phyloP scores from a whole-genome alignment of 2,113 vertebrate species.

The Mirounga angustirostris region DNA sequence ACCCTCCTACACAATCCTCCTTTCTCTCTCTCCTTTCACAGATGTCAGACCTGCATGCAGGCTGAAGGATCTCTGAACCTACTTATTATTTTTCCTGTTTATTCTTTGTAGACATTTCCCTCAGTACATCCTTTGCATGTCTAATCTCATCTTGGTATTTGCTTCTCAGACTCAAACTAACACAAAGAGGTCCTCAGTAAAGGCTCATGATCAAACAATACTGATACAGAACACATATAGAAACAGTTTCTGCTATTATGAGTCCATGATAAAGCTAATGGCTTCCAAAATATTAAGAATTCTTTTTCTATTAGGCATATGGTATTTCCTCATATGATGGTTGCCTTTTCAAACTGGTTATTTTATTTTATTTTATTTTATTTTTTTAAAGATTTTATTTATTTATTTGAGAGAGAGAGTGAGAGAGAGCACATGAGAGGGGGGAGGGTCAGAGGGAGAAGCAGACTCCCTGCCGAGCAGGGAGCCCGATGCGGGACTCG shows the following conservation, averaged over 20 bases:
- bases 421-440: too few species aligned
- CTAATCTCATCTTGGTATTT: not conserved
- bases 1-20: not conserved
- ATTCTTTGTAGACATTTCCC: not conserved
- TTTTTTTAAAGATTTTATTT: too few species aligned
- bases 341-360: conserved; percentile 29
- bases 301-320: not conserved
- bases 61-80: not conserved
- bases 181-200: not conserved
- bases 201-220: not conserved
- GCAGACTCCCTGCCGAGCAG: too few species aligned
- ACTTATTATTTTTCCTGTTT: not conserved
- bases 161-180: not conserved
- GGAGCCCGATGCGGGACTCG: too few species aligned
- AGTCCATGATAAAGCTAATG: not conserved
- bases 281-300: conserved; percentile 22
- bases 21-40: not conserved
- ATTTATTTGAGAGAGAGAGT: too few species aligned
- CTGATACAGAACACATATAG: not conserved
- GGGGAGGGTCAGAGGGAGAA: too few species aligned
- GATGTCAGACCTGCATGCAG: not conserved
- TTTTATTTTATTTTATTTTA: not conserved
- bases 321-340: not conserved
- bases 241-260: conserved; percentile 15
- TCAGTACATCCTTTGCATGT: not conserved